Evolutionary conservation across 2,113 vertebrate genomes (phyloP).

Genomic region (Felis chaus): DNA sequence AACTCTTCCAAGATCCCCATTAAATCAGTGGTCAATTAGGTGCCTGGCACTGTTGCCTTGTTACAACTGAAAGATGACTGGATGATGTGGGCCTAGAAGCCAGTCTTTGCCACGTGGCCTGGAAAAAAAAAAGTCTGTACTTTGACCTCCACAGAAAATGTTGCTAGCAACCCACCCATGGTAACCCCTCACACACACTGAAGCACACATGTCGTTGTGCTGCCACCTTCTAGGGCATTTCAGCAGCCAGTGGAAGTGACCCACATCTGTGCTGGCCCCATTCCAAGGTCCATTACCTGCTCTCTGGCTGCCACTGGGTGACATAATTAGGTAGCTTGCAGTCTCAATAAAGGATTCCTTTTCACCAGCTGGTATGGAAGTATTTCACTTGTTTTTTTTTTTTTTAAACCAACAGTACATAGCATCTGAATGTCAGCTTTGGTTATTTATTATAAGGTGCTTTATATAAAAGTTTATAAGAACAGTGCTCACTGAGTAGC

Average conservation of each 20-base stretch:
- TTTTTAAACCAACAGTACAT: background rate
- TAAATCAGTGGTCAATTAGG: background rate
- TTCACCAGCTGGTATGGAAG: background rate
- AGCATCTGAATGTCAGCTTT: background rate
- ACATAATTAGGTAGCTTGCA: background rate
- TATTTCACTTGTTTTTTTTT: background rate
- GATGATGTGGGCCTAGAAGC: background rate
- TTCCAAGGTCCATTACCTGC: background rate
- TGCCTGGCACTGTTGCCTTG: background rate
- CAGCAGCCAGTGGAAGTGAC: background rate
- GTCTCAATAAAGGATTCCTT: constrained; percentile 30
- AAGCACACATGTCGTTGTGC: background rate
- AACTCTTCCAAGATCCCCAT: background rate
- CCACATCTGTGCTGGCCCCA: background rate
- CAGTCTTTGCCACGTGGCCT: background rate
- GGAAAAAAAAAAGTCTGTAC: background rate
- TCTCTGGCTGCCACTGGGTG: background rate
- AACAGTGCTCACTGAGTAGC: background rate
- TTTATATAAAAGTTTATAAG: background rate
- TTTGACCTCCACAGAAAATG: background rate
- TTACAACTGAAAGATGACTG: background rate
- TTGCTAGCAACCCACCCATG: too few relatives aligned
- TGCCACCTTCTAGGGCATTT: background rate
- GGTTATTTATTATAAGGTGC: background rate
- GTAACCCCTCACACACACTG: background rate